Base-by-base conservation (phyloP, 2,797 vertebrate species). In the Simalia tracyae region DNA sequence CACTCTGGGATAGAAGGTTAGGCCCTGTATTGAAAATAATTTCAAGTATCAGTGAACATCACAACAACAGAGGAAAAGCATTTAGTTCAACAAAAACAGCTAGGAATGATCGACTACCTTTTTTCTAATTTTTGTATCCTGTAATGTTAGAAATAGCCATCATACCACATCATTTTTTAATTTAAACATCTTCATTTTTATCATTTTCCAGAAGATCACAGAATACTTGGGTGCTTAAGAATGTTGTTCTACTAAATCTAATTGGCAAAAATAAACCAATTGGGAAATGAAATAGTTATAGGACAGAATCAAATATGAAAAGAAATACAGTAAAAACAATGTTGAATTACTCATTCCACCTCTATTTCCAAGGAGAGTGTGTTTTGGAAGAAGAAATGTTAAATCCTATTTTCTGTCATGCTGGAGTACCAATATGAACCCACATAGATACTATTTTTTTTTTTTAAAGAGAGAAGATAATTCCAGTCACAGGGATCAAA, bases 1-100 rank as follows among this genome's bases (percentile, higher is more conserved):
- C 97, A 97, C 99, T 99, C 98, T 99, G 99, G 97, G 99, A 99
- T 95, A 99, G 98, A 95, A 99, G 98, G 97, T 98, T 98, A 94
- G 99, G 98, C 97, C 99, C 99, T 99, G 98, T 92, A 72, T 96
- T 94, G 90, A 96, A 97, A 96, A 94, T 93, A 96, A 97, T 97
- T 97, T 96, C 97, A 97, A 99, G 97, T 96, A 98, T 98, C 98
- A 98, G 98, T 97, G 97, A 98, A 97, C 97, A 97, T 96, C 96
- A 97, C 97, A 95, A 96, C 96, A 96, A 97, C 98, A 98, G 98
- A 97, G 96, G 97, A 96, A 97, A 97, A 96, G 97, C 97, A 98
- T 97, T 96, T 97, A 98, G 97, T 98, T 98, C 42, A 98, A 98
- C 93, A 97, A 95, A 86, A 92, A 92, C 96, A 97, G 97, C 91